Conservation (phyloP, 1,140 invertebrate genomes). For the Anastrepha ludens region DNA sequence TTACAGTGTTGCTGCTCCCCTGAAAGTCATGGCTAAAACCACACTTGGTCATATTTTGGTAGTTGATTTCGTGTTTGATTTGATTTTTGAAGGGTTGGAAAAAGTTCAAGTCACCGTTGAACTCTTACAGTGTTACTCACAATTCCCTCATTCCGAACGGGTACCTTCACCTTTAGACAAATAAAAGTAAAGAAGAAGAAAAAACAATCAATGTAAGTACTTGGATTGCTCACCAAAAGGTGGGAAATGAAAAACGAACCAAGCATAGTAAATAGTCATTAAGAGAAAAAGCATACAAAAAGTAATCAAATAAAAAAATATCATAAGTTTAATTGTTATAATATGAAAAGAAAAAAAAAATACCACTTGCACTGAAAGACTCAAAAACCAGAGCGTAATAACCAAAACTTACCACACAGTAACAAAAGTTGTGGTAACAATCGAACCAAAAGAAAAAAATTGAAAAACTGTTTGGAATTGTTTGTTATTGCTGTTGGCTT, state of each 20-base stretch:
- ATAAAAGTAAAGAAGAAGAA: not conserved
- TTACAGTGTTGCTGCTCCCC: not conserved
- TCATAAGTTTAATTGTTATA: constrained; percentile 29
- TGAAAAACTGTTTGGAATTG: not conserved
- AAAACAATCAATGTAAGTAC: not conserved
- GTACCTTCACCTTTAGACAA: constrained; percentile 11
- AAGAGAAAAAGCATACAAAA: constrained; percentile 28
- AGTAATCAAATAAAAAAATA: constrained; percentile 30
- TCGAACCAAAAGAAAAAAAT: not conserved
- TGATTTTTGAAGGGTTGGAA: constrained; percentile 25
- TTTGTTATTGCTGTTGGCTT: constrained; percentile 7
- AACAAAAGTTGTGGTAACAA: constrained; percentile 44
- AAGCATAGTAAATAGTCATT: constrained; percentile 11
- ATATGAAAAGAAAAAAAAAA: not conserved
- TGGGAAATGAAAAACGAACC: not conserved
- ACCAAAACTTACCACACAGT: constrained; percentile 31
- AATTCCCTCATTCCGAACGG: not conserved
- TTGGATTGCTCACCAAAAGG: not conserved
- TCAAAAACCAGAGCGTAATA: not conserved
- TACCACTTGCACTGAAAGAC: too few species aligned
- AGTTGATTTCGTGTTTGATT: constrained; percentile 5
- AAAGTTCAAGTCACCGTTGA: constrained; percentile 42
- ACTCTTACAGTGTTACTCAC: constrained; percentile 3
- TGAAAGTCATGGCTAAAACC: not conserved
- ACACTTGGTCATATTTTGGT: not conserved